Base-by-base conservation (phyloP, 2,113 vertebrate genomes). In the Clarias batrachus region DNA sequence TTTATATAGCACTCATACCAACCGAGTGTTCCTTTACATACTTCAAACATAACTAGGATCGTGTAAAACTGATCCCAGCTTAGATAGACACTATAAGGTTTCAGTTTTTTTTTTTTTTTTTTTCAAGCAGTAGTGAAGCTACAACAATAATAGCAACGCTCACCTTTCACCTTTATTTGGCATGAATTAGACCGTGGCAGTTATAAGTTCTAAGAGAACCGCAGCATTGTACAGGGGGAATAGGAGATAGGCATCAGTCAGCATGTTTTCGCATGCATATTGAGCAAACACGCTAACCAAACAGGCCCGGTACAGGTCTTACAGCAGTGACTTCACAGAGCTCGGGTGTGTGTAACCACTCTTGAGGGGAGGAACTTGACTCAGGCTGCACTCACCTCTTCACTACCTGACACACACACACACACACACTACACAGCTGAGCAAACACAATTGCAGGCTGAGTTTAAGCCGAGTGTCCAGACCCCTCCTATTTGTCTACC, bases 241-340 rank as follows among this genome's bases (percentile, higher is more conserved):
- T 33, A 83, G n/a, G 78, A 86, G 90, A 91, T 89, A 90, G 87
- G 70, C 76, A 89, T 93, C 89, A 91, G 91, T 92, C 90, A 92
- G 86, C 90, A 92, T 91, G 92, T 94, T 94, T 94, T 93, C 89
- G 90, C 92, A 93, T 83, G 91, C 87, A 85, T 85, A 77, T 74
- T 86, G 87, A 90, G 90, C 91, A 93, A 93, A 94, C 91, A 92
- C 54, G 19, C 82, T 89, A 91, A 89, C 73, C 87, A 92, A 89
- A 93, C 91, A 87, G 59, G 59, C 65, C 81, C 81, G 83, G 85
- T 82, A 77, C 88, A 82, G 82, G 81, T 71, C 85, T 88, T 89
- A 85, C 84, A 87, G 52, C 57, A 52, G 12, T 59, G 74, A 83
- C 37, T 52, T 71, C 48, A 56, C 80, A 82, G 62, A 79, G 66